Percentiles rank a stretch among this genome's conserved stretches.
Conservation (phyloP, 2,888 invertebrate genomes). For the Tetranychus truncatus region DNA sequence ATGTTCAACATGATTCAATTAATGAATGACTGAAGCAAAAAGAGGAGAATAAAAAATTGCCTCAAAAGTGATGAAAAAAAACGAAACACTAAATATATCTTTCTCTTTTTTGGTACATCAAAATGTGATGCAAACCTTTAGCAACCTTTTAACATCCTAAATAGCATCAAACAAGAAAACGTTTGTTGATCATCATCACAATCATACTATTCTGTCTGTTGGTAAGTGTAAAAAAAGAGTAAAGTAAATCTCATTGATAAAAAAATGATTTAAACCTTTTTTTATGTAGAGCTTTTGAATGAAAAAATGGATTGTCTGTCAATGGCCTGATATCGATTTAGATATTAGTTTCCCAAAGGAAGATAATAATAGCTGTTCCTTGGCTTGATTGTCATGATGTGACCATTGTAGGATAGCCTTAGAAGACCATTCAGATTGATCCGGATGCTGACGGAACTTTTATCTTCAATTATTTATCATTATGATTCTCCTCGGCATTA, state of each 20-base stretch:
- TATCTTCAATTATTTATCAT: not conserved
- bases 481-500: not conserved
- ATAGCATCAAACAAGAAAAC: not conserved
- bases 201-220: not conserved
- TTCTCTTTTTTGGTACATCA: too few relatives aligned
- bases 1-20: not conserved
- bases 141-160: not conserved
- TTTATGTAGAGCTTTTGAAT: too few relatives aligned
- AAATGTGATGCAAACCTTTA: too few relatives aligned
- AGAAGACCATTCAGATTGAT: not conserved
- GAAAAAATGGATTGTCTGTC: not conserved
- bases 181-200: not conserved
- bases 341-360: not conserved
- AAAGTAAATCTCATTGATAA: too few relatives aligned
- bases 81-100: not conserved
- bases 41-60: too few relatives aligned
- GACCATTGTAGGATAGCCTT: not conserved
- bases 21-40: not conserved
- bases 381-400: not conserved
- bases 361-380: not conserved
- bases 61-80: not conserved
- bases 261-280: too few relatives aligned
- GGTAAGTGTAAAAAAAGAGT: too few relatives aligned
- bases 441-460: conserved; percentile 1
- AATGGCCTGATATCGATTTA: not conserved